Conservation (phyloP, 1,140 invertebrate species). For the Solenopsis invicta region DNA sequence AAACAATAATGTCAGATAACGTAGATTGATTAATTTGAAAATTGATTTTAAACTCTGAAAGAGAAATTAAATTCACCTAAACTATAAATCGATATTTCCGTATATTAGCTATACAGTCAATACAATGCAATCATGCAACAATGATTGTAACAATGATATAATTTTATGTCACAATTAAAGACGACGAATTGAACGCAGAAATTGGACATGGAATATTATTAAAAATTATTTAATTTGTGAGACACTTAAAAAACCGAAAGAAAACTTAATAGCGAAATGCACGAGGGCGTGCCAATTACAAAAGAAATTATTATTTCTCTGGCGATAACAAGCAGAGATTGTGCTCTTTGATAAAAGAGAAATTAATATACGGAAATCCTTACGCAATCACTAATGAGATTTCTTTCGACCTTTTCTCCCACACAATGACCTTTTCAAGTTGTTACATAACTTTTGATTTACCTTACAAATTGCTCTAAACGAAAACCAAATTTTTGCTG, state of each 20-base stretch:
- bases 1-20: not conserved
- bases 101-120: not conserved
- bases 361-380: not conserved
- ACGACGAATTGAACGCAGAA: not conserved
- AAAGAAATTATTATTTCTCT: constrained; percentile 6
- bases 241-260: not conserved
- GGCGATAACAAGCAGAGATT: not conserved
- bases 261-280: not conserved
- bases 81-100: constrained; percentile 11
- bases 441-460: constrained; percentile 4
- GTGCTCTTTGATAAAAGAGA: not conserved
- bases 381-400: constrained; percentile 8
- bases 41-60: not conserved
- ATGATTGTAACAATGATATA: too few species aligned
- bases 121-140: not conserved
- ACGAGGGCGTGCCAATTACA: not conserved
- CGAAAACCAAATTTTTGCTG: not conserved
- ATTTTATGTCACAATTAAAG: not conserved
- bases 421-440: constrained; percentile 30
- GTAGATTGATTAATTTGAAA: not conserved
- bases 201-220: not conserved
- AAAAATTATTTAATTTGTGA: not conserved
- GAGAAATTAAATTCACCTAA: constrained; percentile 1
- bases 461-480: constrained; percentile 16
- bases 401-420: constrained; percentile 20